Percentiles rank a stretch among this genome's conserved stretches.
phyloP scores from a whole-genome alignment of 2,888 invertebrate genomes.

The Hirtodrosophila confusa region DNA sequence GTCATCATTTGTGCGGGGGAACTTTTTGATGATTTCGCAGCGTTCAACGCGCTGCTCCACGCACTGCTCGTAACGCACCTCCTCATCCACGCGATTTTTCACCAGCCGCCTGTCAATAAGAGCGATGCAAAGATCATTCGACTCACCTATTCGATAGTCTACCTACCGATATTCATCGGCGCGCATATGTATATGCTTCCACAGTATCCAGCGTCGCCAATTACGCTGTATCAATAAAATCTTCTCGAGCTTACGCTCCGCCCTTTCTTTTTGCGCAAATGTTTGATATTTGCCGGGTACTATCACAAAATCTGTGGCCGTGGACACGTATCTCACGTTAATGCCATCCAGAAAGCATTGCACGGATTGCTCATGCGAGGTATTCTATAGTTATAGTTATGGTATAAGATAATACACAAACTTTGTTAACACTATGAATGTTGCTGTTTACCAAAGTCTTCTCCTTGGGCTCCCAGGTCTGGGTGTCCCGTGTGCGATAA shows the following conservation, averaged over 20 bases:
- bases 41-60: slow-evolving; percentile 84
- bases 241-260: slow-evolving; percentile 86
- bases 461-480: slow-evolving; percentile 85
- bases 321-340: slow-evolving; percentile 85
- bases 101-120: slow-evolving; percentile 83
- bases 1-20: slow-evolving; percentile 89
- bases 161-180: slow-evolving; percentile 85
- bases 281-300: slow-evolving; percentile 88
- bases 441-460: slow-evolving; percentile 78
- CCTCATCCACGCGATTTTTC: slow-evolving; percentile 80
- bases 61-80: slow-evolving; percentile 69
- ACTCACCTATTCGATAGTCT: neutral
- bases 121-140: slow-evolving; percentile 18
- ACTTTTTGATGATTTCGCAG: slow-evolving; percentile 88
- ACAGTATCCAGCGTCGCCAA: slow-evolving; percentile 82
- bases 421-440: neutral
- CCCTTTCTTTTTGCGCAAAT: slow-evolving; percentile 86
- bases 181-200: slow-evolving; percentile 85
- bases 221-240: slow-evolving; percentile 88
- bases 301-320: slow-evolving; percentile 87
- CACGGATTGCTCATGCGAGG: slow-evolving; percentile 80
- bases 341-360: slow-evolving; percentile 82
- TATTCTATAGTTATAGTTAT: slow-evolving; percentile 67
- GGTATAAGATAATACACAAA: neutral
- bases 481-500: slow-evolving; percentile 86